Evolutionary conservation across 2,113 vertebrate species (phyloP).

Genomic region (Oncorhynchus tshawytscha): DNA sequence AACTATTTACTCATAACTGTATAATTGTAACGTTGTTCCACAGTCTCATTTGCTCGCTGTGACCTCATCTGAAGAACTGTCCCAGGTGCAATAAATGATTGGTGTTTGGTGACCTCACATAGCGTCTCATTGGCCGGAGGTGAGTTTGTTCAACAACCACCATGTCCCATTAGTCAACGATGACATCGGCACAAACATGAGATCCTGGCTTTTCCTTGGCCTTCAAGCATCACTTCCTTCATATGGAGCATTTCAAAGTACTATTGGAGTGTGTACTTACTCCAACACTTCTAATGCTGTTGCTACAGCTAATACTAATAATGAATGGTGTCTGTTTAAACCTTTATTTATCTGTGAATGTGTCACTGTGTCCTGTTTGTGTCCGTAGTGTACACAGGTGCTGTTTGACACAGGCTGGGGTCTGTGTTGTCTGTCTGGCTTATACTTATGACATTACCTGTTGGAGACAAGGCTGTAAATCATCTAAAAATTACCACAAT

Average conservation of each 20-base stretch:
- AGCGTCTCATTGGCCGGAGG: background rate
- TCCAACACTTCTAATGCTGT: background rate
- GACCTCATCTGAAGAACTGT: background rate
- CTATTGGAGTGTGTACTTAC: constrained; percentile 6
- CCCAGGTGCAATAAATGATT: background rate
- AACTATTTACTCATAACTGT: background rate
- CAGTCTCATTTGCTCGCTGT: background rate
- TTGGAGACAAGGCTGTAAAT: constrained; percentile 33
- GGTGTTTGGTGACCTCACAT: background rate
- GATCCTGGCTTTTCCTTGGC: constrained; percentile 40
- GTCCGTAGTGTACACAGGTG: constrained; percentile 22
- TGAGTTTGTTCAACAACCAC: constrained; percentile 2
- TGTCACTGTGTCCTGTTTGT: constrained; percentile 31
- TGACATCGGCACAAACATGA: constrained; percentile 25
- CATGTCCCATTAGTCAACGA: background rate
- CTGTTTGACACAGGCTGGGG: constrained; percentile 7
- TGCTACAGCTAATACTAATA: constrained; percentile 4
- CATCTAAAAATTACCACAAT: constrained; percentile 1
- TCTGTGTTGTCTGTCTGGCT: constrained; percentile 23
- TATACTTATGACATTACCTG: constrained; percentile 44
- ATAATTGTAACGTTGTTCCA: background rate
- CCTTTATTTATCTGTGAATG: constrained; percentile 21
- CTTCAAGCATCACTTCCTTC: constrained; percentile 19
- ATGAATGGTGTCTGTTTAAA: constrained; percentile 34
- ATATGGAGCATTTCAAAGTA: constrained; percentile 12